Percentiles rank a stretch among this genome's conserved stretches.
Conservation (phyloP, 2,888 invertebrate species). For the Eupithecia tripunctaria region DNA sequence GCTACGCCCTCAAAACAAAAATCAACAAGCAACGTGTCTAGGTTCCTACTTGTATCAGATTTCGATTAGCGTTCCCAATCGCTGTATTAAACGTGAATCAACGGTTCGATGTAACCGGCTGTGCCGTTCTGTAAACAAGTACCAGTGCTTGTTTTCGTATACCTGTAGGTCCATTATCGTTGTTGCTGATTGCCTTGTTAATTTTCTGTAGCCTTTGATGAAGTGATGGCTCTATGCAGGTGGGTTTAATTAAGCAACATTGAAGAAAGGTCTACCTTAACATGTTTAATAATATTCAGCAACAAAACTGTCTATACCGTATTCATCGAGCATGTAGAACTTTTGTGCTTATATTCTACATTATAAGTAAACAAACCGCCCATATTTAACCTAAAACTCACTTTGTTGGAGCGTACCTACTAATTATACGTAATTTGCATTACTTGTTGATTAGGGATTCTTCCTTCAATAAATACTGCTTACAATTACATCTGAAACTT, state of each 20-base stretch:
- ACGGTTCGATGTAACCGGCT: neutral
- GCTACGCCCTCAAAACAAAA: neutral
- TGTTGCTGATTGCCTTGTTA: neutral
- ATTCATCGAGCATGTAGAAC: too few relatives aligned
- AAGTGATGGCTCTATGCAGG: neutral
- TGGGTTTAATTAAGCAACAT: neutral
- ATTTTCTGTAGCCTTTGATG: neutral
- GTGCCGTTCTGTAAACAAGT: neutral
- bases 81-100: slow-evolving; percentile 6
- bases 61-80: slow-evolving; percentile 1
- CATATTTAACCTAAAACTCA: too few relatives aligned
- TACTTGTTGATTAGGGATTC: too few relatives aligned
- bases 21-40: neutral
- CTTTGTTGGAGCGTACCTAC: too few relatives aligned
- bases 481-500: too few relatives aligned
- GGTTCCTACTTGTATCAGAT: neutral
- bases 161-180: neutral
- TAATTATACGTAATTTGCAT: too few relatives aligned
- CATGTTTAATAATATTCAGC: too few relatives aligned
- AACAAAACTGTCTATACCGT: too few relatives aligned
- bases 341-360: too few relatives aligned
- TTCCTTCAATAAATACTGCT: too few relatives aligned
- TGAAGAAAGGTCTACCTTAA: too few relatives aligned
- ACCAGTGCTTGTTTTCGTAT: neutral
- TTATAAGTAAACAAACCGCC: too few relatives aligned